phyloP scores from a whole-genome alignment of 2,113 vertebrate species.

The Perca schrenkii region DNA sequence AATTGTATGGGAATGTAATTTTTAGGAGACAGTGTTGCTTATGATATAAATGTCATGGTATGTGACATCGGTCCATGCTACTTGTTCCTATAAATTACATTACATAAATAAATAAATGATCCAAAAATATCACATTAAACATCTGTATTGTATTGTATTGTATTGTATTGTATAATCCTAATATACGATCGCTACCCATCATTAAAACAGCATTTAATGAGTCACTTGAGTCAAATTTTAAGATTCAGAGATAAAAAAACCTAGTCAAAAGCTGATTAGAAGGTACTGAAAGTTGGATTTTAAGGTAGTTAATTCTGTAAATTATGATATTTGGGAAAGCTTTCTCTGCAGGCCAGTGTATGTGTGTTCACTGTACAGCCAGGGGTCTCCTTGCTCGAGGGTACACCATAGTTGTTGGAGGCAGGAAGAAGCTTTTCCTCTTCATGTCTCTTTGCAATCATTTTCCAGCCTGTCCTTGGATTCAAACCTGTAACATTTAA shows the following conservation, averaged over 20 bases:
- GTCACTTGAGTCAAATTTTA: neutral
- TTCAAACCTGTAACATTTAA: constrained; percentile 4
- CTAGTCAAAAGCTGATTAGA: too few species aligned
- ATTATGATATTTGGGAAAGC: neutral
- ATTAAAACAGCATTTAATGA: neutral
- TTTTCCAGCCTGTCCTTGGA: neutral
- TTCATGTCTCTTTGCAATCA: neutral
- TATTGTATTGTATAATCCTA: neutral
- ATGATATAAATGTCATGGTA: neutral
- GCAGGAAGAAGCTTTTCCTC: neutral
- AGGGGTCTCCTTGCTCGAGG: neutral
- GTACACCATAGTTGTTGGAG: neutral
- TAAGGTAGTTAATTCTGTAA: neutral
- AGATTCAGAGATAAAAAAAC: neutral
- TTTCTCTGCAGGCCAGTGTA: neutral
- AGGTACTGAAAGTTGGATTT: neutral
- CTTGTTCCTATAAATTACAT: neutral
- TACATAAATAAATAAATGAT: neutral
- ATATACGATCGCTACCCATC: neutral
- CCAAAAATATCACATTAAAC: neutral
- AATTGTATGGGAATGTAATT: too few species aligned
- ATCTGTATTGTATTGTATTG: too few species aligned
- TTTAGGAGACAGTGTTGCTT: neutral
- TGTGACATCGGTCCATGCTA: neutral
- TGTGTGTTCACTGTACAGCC: neutral